phyloP scores from a whole-genome alignment of 2,888 invertebrate genomes.

The Xestia c-nigrum region DNA sequence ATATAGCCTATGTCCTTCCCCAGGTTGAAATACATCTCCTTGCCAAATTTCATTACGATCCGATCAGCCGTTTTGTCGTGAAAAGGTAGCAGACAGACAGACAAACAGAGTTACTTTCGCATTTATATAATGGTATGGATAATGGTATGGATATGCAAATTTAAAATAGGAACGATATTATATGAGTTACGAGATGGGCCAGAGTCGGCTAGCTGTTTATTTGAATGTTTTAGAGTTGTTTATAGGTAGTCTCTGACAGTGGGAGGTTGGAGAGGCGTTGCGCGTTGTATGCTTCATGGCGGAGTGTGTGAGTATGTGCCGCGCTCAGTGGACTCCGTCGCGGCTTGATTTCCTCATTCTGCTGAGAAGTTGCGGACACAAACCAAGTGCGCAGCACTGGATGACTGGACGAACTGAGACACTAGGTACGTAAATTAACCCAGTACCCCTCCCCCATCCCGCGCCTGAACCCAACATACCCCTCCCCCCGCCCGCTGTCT shows the following conservation, averaged over 20 bases:
- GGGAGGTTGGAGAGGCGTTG: not conserved
- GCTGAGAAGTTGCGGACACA: slow-evolving; percentile 4
- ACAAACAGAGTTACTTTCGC: no score
- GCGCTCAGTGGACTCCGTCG: not conserved
- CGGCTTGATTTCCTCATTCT: not conserved
- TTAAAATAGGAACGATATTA: no score
- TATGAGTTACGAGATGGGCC: no score
- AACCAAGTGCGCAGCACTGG: slow-evolving; percentile 35
- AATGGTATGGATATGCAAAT: no score
- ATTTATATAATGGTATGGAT: no score
- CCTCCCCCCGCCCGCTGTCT: slow-evolving; percentile 4
- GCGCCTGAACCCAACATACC: not conserved
- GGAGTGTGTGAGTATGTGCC: not conserved
- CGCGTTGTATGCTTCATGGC: not conserved
- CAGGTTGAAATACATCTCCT: no score
- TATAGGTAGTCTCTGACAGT: not conserved
- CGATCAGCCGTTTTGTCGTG: no score
- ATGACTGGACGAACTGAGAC: slow-evolving; percentile 30
- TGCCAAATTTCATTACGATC: no score
- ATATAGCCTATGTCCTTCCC: no score
- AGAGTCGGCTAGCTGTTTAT: not conserved
- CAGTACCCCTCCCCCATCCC: not conserved
- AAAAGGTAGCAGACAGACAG: no score
- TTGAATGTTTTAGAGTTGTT: not conserved
- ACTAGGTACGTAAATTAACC: slow-evolving; percentile 40